Base-by-base conservation (phyloP, 1,140 invertebrate species). In the Lysiphlebus fabarum region DNA sequence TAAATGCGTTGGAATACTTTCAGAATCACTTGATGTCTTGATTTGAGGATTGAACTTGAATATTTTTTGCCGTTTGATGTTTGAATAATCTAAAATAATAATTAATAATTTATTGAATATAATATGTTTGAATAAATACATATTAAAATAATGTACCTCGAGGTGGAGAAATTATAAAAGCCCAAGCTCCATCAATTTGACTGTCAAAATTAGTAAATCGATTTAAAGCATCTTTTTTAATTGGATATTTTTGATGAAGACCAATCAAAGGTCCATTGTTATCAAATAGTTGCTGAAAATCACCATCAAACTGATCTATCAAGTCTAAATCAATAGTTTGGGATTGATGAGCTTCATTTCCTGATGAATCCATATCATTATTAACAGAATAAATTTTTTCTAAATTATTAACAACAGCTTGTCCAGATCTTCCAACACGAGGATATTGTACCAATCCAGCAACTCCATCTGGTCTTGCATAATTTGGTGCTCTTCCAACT, bases 401-500 rank as follows among this genome's bases (percentile, higher is more conserved):
- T 6, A 51, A 37, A 12, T 58, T 37, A 41, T 43, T 54, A 10
- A 12, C 7, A 14, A 41, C 9, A 12, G 56, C 26, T 11, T 38
- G 42, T 10, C 58, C 59, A 10, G 62, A 60, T 58, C 59, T 41
- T 7, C 62, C 66, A 37, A 63, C 58, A 8, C 63, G 58, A 38
- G 64, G 64, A 61, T 51, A 49, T 34, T 53, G 51, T 5, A 67
- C 53, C 10, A 66, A 33, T 14, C 60, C 60, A 26, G 55, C 44
- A 40, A 34, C 38, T 40, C 65, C 58, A 45, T 62, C 62, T 9
- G 44, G 4, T 9, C 57, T 53, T 4, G 50, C 40, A 17, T 55
- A 67, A 58, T 54, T 66, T 26, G 56, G 49, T 17, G 58, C 55
- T 43, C 71, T 58, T 12, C 72, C 72, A 11, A 66, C 50, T 51